Percentiles rank a stretch among this genome's conserved stretches.
phyloP scores from a whole-genome alignment of 2,113 vertebrate species.

The Ophthalmolycus amberensis region DNA sequence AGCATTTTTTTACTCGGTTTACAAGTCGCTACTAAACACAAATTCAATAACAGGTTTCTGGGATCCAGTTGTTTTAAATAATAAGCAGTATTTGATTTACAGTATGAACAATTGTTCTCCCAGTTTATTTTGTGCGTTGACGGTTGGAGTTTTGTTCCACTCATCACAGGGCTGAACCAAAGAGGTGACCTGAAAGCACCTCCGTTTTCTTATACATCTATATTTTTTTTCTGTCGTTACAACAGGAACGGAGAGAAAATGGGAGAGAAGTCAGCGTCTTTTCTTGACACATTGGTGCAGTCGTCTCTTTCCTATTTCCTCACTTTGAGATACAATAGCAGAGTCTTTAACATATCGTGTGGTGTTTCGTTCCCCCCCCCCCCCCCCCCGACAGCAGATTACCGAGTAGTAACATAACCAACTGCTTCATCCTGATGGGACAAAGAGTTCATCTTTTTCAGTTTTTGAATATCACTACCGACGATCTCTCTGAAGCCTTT shows the following conservation, averaged over 20 bases:
- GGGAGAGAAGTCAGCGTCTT: conserved; percentile 52
- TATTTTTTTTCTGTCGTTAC: conserved; percentile 12
- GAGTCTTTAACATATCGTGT: conserved; percentile 68
- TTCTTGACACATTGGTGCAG: conserved; percentile 63
- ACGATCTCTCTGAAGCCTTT: conserved; percentile 32
- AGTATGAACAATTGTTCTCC: conserved; percentile 34
- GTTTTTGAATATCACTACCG: conserved; percentile 59
- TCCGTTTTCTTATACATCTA: conserved; percentile 46
- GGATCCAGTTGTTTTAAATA: conserved; percentile 55
- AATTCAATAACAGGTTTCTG: conserved; percentile 28
- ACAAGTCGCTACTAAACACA: conserved; percentile 40
- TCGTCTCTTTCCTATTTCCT: conserved; percentile 62
- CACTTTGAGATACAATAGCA: conserved; percentile 55
- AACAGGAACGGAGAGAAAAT: conserved; percentile 53
- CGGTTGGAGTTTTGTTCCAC: conserved; percentile 58
- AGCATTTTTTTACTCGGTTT: conserved; percentile 33
- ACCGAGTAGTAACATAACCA: conserved; percentile 38
- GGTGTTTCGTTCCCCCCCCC: conserved; percentile 57
- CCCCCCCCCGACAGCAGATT: conserved; percentile 54
- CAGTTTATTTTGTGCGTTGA: conserved; percentile 34
- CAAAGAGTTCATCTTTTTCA: conserved; percentile 48
- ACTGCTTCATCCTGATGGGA: conserved; percentile 53
- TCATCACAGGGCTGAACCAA: conserved; percentile 75
- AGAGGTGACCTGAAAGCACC: conserved; percentile 74
- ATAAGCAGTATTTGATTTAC: conserved; percentile 66